These are phyloP conservation scores for Capreolus pygargus DNA, from an alignment of 2,113 vertebrate species.

Conservation along the genomic window DNA sequence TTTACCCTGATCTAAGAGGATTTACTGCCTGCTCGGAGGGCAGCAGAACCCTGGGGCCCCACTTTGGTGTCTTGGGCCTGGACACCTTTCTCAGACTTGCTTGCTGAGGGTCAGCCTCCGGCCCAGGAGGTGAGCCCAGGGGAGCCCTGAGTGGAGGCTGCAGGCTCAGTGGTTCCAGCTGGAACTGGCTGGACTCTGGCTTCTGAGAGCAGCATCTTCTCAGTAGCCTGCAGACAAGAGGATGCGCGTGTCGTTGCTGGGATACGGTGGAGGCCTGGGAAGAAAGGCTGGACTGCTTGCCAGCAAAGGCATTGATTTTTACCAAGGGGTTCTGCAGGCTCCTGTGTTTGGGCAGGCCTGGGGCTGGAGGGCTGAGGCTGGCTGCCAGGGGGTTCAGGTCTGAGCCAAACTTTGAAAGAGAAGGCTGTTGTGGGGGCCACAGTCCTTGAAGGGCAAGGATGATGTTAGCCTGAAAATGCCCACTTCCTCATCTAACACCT, in stretches of 20 bases:
- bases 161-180: neutral
- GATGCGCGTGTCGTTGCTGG: slow-evolving; percentile 66
- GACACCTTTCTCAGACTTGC: neutral
- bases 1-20: neutral
- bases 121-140: neutral
- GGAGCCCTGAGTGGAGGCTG: neutral
- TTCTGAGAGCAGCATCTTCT: slow-evolving; percentile 33
- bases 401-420: neutral
- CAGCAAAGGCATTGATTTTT: slow-evolving; percentile 58
- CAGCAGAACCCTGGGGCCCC: neutral
- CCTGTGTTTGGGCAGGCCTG: neutral
- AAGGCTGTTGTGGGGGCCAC: neutral
- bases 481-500: neutral
- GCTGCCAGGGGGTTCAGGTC: neutral
- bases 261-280: slow-evolving; percentile 46
- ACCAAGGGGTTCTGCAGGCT: slow-evolving; percentile 5
- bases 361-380: neutral
- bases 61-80: neutral
- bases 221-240: slow-evolving; percentile 30
- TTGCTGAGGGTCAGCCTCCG: neutral
- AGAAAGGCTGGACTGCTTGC: slow-evolving; percentile 45
- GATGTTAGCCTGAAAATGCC: neutral
- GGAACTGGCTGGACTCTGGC: neutral
- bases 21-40: neutral
- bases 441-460: neutral